These are phyloP conservation scores for Otolemur garnettii DNA, from an alignment of 2,113 vertebrate species.

Conservation along the genomic window DNA sequence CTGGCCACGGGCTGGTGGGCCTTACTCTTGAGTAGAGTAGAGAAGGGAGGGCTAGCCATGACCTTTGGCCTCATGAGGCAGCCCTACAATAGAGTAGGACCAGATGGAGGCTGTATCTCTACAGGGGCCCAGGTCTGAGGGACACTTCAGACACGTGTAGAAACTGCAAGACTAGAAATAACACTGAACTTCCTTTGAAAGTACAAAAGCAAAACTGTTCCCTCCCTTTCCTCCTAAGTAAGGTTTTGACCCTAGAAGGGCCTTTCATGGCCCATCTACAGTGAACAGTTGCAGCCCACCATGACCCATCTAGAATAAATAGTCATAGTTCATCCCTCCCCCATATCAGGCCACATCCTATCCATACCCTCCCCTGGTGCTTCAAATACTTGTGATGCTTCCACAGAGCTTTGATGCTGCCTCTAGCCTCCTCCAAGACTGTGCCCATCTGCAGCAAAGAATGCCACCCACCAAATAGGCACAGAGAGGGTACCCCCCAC, in stretches of 20 bases:
- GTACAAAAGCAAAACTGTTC: neutral
- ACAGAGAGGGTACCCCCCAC: neutral
- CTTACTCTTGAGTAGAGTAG: neutral
- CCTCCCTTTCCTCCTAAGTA: neutral
- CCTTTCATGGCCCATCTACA: neutral
- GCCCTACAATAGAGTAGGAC: neutral
- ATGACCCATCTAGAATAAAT: neutral
- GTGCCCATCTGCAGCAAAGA: neutral
- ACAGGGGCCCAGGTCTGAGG: neutral
- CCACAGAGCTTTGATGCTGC: neutral
- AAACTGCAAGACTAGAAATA: conserved; percentile 43
- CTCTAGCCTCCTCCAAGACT: neutral
- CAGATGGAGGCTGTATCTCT: neutral
- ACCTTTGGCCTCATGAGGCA: neutral
- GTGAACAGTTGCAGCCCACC: rapidly evolving
- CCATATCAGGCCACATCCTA: neutral
- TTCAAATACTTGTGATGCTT: neutral
- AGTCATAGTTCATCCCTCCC: rapidly evolving
- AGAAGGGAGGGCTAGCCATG: neutral
- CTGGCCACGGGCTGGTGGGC: neutral
- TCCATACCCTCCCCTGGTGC: neutral
- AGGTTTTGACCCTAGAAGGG: neutral
- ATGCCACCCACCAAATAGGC: neutral
- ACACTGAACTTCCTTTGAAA: conserved; percentile 43
- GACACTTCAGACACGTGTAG: neutral